These are phyloP conservation scores for Herpetotheres cachinnans DNA, from an alignment of 2,113 vertebrate species.

Conservation along the genomic window DNA sequence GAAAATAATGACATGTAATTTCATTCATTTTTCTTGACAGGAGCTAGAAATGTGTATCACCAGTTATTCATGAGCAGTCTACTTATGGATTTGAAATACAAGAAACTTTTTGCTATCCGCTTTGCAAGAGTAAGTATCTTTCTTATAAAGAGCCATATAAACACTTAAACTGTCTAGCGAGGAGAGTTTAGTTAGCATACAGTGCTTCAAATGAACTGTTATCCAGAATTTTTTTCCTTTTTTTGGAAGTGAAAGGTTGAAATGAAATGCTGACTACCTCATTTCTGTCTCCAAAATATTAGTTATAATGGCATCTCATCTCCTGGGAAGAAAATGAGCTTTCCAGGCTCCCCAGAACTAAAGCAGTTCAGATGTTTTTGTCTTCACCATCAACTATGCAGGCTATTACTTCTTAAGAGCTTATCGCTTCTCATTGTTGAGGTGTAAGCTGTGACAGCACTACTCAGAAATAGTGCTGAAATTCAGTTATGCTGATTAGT, in stretches of 20 bases:
- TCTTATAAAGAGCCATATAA: not conserved
- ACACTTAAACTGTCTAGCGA: not conserved
- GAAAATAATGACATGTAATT: not conserved
- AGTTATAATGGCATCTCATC: not conserved
- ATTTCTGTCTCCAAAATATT: not conserved
- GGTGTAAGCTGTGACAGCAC: not conserved
- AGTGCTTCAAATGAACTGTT: not conserved
- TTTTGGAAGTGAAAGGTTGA: not conserved
- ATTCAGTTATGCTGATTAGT: not conserved
- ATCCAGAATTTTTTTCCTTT: not conserved
- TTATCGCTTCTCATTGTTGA: not conserved
- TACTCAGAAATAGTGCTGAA: not conserved
- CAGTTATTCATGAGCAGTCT: constrained; percentile 98
- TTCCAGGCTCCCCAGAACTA: not conserved
- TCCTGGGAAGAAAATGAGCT: not conserved
- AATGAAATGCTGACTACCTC: not conserved
- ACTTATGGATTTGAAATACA: constrained; percentile 97
- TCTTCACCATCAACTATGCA: not conserved
- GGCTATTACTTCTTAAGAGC: not conserved
- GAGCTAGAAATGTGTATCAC: constrained; percentile 94
- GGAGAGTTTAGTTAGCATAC: constrained; percentile 20
- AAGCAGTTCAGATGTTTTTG: not conserved
- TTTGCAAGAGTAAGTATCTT: constrained; percentile 91
- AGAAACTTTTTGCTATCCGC: constrained; percentile 92
- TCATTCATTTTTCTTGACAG: constrained; percentile 67